Evolutionary conservation across 2,113 vertebrate species (phyloP).

Genomic region (Equus przewalskii): DNA sequence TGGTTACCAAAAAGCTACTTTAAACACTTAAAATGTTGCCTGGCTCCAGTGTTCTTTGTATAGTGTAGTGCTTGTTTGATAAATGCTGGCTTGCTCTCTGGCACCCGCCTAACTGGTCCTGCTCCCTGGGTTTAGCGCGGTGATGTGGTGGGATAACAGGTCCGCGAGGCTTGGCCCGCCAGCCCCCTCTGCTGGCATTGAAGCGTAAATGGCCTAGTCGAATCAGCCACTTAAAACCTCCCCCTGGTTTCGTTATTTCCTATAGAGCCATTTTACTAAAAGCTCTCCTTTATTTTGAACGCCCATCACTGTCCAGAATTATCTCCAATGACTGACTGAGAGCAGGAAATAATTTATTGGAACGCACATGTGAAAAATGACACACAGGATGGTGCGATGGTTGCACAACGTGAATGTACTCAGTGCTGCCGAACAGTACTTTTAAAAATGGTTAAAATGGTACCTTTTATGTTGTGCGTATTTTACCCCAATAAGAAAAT

Average conservation of each 20-base stretch:
- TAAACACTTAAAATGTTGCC: rapidly evolving
- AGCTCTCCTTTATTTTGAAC: not conserved
- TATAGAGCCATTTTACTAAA: not conserved
- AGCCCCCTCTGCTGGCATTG: slow-evolving; percentile 67
- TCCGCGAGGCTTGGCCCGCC: not conserved
- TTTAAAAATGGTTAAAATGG: not conserved
- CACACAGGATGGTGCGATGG: not conserved
- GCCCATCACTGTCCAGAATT: not conserved
- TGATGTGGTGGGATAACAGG: rapidly evolving
- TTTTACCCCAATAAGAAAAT: not conserved
- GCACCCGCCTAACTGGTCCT: not conserved
- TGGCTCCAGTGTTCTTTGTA: rapidly evolving
- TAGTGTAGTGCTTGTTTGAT: not conserved
- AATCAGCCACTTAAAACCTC: rapidly evolving
- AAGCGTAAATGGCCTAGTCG: not conserved
- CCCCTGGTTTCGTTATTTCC: rapidly evolving
- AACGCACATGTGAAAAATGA: not conserved
- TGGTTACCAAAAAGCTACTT: not conserved
- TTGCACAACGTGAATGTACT: rapidly evolving
- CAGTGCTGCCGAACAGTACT: rapidly evolving
- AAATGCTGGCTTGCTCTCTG: rapidly evolving
- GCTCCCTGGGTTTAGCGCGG: rapidly evolving
- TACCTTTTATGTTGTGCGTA: not conserved
- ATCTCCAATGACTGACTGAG: not conserved
- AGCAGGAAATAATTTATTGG: rapidly evolving